Base-by-base conservation (phyloP, 2,888 invertebrate genomes). In the Globia sparganii region DNA sequence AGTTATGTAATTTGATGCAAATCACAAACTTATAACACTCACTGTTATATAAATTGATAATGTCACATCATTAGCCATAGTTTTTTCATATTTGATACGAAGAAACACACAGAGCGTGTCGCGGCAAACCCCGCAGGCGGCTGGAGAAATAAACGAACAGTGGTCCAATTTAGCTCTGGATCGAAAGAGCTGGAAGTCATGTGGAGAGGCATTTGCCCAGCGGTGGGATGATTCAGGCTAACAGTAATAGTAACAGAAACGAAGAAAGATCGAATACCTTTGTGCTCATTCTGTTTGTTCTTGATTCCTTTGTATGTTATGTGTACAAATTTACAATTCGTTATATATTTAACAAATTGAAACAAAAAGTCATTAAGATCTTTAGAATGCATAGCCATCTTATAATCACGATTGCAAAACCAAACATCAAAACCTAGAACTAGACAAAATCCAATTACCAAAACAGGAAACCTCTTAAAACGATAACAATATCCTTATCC, bases 1-100 rank as follows among this genome's bases (percentile, higher is more conserved):
- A 64, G 68, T 46, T 76, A 61, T 53, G 3, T 75, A 78, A 84
- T 77, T 68, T 61, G 31, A 37, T 65, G 13, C 18, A n/a, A 31
- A 58, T 66, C 4, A 72, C 0, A 15, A 49, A n/a, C 1, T 58
- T n/a, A n/a, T 34, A 21, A 4, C 18, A 59, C 3, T 43, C 15
- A n/a, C 8, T 25, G 31, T 28, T 5, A n/a, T n/a, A n/a, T n/a
- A 28, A 9, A 28, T 11, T 37, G 15, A 37, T 31, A 31, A 15
- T 65, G n/a, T n/a, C 11, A 66, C 6, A 2, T 66, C 28, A 21
- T 28, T 21, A 28, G 13, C 13, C 6, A 21, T 21, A 8, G 43
- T n/a, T 65, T 65, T 28, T 37, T 37, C 8, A 37, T 37, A 25
- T 53, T 53, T 53, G 25, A 25, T 25, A 25, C 53, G 8, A 28